Percentiles rank a stretch among this genome's conserved stretches.
These are phyloP conservation scores for Oreohelix idahoensis DNA, from an alignment of 1,140 invertebrate species.

Conservation along the genomic window DNA sequence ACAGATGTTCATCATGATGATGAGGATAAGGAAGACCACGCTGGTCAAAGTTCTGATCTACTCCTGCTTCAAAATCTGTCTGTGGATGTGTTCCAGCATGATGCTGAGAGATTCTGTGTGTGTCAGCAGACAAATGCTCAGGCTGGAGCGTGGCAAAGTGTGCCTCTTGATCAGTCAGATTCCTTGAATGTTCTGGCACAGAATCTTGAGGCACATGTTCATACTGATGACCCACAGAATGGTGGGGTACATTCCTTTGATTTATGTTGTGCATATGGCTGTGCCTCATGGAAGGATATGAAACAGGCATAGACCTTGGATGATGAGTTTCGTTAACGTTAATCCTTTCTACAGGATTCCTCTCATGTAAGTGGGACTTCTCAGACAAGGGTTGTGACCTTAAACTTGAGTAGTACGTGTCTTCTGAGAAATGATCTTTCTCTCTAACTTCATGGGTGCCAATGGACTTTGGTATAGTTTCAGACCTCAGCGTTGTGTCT, in stretches of 20 bases:
- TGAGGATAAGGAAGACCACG: no score
- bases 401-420: neutral
- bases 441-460: neutral
- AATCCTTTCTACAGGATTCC: neutral
- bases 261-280: neutral
- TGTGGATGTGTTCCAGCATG: neutral
- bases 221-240: neutral
- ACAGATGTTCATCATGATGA: neutral
- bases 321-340: neutral
- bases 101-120: neutral
- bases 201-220: neutral
- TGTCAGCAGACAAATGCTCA: neutral
- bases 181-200: neutral
- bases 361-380: neutral
- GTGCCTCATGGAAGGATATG: neutral
- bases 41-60: neutral
- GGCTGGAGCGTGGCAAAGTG: neutral
- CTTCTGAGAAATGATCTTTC: neutral
- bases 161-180: neutral
- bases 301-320: neutral
- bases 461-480: neutral
- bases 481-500: neutral
- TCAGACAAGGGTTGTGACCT: neutral
- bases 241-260: neutral
- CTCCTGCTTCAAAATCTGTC: neutral